Percentiles rank a stretch among this genome's conserved stretches.
phyloP scores from a whole-genome alignment of 2,888 invertebrate species.

The Siphlonurus alternatus region DNA sequence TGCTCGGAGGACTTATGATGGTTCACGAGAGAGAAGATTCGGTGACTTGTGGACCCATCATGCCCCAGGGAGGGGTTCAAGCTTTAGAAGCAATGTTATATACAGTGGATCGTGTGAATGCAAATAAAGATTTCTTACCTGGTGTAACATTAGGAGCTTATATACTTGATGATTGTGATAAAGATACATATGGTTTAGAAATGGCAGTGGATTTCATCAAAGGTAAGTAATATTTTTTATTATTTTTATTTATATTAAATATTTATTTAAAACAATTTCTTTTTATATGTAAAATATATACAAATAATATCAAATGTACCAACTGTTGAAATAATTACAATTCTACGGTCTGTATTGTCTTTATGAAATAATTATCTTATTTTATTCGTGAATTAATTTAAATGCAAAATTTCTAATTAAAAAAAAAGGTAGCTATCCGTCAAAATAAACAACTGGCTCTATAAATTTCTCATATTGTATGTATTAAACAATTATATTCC shows the following conservation, averaged over 20 bases:
- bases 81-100: slow-evolving; percentile 86
- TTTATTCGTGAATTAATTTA: too few species aligned
- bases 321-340: too few species aligned
- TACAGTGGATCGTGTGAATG: slow-evolving; percentile 67
- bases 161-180: slow-evolving; percentile 86
- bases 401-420: too few species aligned
- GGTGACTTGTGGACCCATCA: slow-evolving; percentile 78
- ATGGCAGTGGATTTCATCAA: slow-evolving; percentile 94
- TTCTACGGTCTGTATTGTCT: too few species aligned
- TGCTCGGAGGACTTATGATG: slow-evolving; percentile 89
- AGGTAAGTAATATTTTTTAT: slow-evolving; percentile 41
- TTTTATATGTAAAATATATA: too few species aligned
- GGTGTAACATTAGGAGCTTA: slow-evolving; percentile 72
- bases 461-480: too few species aligned
- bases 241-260: neutral
- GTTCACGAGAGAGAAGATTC: slow-evolving; percentile 80
- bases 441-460: too few species aligned
- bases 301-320: too few species aligned
- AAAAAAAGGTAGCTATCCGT: too few species aligned
- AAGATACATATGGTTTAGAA: slow-evolving; percentile 87
- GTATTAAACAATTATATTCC: too few species aligned
- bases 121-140: slow-evolving; percentile 44
- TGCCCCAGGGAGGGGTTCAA: slow-evolving; percentile 83
- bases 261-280: too few species aligned
- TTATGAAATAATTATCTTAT: too few species aligned